These are phyloP conservation scores for Sycophila texana DNA, from an alignment of 2,888 invertebrate species.

Conservation along the genomic window DNA sequence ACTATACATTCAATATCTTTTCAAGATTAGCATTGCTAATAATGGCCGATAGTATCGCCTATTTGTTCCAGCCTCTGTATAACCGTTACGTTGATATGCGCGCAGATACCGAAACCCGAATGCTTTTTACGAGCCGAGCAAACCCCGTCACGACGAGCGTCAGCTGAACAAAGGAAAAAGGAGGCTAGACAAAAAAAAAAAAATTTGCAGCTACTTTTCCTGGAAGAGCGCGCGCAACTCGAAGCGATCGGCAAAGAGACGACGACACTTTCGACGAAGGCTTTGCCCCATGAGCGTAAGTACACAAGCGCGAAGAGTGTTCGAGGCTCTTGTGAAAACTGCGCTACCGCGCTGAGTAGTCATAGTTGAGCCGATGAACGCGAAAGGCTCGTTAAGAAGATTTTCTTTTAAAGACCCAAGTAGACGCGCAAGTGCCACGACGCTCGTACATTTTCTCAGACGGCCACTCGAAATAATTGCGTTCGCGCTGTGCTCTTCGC, in stretches of 20 bases:
- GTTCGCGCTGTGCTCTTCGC: slow-evolving; percentile 25
- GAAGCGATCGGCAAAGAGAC: slow-evolving; percentile 11
- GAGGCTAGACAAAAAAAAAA: not conserved
- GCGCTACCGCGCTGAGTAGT: slow-evolving; percentile 2
- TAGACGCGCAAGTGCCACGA: slow-evolving; percentile 18
- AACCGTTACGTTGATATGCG: too few relatives aligned
- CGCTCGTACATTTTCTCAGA: slow-evolving; percentile 31
- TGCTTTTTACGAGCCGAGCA: too few relatives aligned
- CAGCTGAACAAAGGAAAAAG: not conserved
- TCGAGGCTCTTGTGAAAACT: slow-evolving; percentile 28
- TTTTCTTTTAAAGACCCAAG: slow-evolving; percentile 33
- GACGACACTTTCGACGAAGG: slow-evolving; percentile 26
- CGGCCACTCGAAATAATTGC: slow-evolving; percentile 43
- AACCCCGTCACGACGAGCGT: too few relatives aligned
- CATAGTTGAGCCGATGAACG: slow-evolving; percentile 55
- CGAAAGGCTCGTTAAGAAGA: slow-evolving; percentile 56
- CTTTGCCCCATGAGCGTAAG: slow-evolving; percentile 1
- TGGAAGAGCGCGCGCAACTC: not conserved
- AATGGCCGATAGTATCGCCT: too few relatives aligned
- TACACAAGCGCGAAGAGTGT: slow-evolving; percentile 7
- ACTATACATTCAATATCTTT: too few relatives aligned
- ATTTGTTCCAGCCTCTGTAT: too few relatives aligned
- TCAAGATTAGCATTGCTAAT: too few relatives aligned
- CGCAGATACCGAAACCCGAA: too few relatives aligned
- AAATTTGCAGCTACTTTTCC: not conserved